Percentiles rank a stretch among this genome's conserved stretches.
phyloP scores from a whole-genome alignment of 2,888 invertebrate species.

The Lepidonotus clava region DNA sequence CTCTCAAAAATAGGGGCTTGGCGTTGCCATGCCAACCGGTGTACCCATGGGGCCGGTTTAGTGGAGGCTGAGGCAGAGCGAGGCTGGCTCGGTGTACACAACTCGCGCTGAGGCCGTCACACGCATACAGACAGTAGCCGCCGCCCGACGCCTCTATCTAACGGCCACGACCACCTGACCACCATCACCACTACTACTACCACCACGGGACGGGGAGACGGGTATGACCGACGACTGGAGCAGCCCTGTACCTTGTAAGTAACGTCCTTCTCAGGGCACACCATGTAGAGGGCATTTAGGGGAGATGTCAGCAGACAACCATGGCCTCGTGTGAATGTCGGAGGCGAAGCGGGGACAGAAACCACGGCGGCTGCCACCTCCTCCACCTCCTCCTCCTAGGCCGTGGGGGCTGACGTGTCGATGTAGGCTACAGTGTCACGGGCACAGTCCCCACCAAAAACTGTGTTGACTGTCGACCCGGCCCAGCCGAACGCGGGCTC shows the following conservation, averaged over 20 bases:
- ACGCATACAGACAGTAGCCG: neutral
- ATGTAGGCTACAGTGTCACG: conserved; percentile 38
- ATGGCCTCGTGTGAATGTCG: too few species aligned
- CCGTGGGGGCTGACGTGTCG: conserved; percentile 28
- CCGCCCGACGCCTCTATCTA: neutral
- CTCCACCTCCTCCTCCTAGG: neutral
- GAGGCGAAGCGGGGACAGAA: neutral
- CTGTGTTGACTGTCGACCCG: neutral
- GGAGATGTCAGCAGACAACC: too few species aligned
- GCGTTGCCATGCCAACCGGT: conserved; percentile 45
- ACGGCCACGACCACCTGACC: neutral
- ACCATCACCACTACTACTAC: neutral
- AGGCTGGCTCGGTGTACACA: conserved; percentile 4
- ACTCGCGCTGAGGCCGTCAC: conserved; percentile 20
- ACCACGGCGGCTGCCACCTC: neutral
- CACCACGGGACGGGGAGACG: neutral
- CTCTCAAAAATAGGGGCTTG: conserved; percentile 47
- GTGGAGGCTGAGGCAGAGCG: conserved; percentile 4
- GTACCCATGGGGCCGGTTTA: conserved; percentile 51
- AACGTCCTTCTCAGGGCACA: too few species aligned
- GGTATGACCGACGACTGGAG: neutral
- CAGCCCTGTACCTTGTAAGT: too few species aligned
- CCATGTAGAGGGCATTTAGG: too few species aligned
- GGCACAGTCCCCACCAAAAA: neutral
- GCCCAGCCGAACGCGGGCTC: neutral